Evolutionary conservation across 1,140 invertebrate species (phyloP).

Genomic region (Drosophila murphyi): DNA sequence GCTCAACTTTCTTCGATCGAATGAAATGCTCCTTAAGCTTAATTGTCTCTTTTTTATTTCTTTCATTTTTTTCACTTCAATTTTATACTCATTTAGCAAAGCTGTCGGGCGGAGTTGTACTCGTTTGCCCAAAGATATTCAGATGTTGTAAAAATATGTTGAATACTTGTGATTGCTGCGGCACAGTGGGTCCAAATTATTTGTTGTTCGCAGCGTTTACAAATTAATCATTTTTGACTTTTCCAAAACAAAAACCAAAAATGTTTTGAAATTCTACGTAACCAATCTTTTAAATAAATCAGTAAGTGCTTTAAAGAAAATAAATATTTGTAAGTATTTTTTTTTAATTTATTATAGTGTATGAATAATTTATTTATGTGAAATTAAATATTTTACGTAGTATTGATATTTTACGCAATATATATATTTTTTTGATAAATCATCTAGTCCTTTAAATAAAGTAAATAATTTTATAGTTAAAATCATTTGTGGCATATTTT

Average conservation of each 20-base stretch:
- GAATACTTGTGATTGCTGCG: constrained; percentile 32
- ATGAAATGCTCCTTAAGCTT: constrained; percentile 83
- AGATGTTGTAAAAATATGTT: constrained; percentile 76
- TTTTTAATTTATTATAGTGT: neutral
- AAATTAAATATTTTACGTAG: neutral
- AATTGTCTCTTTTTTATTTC: constrained; percentile 70
- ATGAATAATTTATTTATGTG: too few species aligned
- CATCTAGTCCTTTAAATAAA: too few species aligned
- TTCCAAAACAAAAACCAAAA: too few species aligned
- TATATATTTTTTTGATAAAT: neutral
- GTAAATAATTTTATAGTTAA: too few species aligned
- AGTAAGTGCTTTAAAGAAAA: too few species aligned
- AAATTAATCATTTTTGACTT: neutral
- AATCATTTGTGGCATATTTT: too few species aligned
- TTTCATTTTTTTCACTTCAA: constrained; percentile 50
- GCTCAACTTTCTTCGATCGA: constrained; percentile 75
- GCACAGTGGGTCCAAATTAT: constrained; percentile 41
- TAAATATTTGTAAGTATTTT: neutral
- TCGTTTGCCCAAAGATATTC: constrained; percentile 68
- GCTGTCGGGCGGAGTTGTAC: constrained; percentile 45
- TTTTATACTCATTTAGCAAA: constrained; percentile 75
- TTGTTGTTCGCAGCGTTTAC: neutral
- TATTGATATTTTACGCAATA: neutral
- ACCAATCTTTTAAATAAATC: too few species aligned
- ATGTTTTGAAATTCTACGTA: too few species aligned